These are phyloP conservation scores for Selene dorsalis DNA, from an alignment of 2,797 vertebrate species.

Conservation along the genomic window DNA sequence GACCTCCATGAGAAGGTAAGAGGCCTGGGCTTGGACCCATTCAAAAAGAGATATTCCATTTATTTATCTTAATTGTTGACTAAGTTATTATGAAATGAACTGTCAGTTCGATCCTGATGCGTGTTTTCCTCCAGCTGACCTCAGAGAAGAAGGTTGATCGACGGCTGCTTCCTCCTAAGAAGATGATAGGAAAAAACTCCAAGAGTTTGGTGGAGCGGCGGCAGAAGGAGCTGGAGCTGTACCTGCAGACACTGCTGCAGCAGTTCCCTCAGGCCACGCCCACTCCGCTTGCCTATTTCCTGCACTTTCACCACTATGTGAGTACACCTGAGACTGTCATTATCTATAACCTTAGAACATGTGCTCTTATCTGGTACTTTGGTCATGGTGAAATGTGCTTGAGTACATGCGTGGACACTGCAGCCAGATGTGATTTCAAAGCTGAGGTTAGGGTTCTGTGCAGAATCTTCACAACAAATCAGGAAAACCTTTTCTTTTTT, in stretches of 20 bases:
- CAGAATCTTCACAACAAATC: neutral
- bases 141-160: conserved; percentile 93
- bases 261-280: conserved; percentile 90
- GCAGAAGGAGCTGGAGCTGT: conserved; percentile 94
- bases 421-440: neutral
- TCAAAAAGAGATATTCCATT: too few species aligned
- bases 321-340: conserved; percentile 74
- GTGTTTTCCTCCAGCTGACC: conserved; percentile 84
- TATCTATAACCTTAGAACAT: neutral
- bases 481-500: neutral
- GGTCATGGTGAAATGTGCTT: neutral
- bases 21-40: neutral
- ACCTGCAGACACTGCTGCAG: conserved; percentile 91
- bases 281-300: conserved; percentile 88
- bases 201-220: conserved; percentile 94
- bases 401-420: neutral
- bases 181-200: conserved; percentile 98
- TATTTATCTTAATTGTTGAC: neutral
- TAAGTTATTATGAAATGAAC: neutral
- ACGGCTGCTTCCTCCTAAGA: conserved; percentile 95
- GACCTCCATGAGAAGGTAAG: conserved; percentile 96
- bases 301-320: conserved; percentile 96
- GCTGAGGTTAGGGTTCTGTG: neutral
- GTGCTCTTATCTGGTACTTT: neutral
- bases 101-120: neutral